Evolutionary conservation across 2,113 vertebrate species (phyloP).

Genomic region (Varanus salvator): DNA sequence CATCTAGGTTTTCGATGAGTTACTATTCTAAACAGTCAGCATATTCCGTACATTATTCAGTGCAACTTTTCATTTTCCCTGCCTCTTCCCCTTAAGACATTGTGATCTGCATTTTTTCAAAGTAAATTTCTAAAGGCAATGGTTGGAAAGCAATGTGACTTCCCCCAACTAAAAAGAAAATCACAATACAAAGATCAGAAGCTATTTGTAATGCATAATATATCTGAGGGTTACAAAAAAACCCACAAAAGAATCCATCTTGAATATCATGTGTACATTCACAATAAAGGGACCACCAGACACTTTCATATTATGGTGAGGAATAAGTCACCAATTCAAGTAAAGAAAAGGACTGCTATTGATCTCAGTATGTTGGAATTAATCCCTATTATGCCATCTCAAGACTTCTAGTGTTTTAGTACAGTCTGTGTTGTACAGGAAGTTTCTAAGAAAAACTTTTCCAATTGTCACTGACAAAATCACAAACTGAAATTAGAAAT

Average conservation of each 20-base stretch:
- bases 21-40: constrained; percentile 33
- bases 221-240: not conserved
- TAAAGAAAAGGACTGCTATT: not conserved
- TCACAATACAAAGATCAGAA: too few species aligned
- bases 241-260: too few species aligned
- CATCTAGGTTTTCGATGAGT: constrained; percentile 53
- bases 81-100: constrained; percentile 40
- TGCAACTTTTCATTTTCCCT: constrained; percentile 47
- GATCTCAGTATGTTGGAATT: not conserved
- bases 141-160: constrained; percentile 40
- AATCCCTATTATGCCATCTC: not conserved
- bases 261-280: not conserved
- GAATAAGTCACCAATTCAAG: not conserved
- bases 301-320: not conserved
- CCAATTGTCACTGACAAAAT: not conserved
- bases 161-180: too few species aligned
- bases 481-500: not conserved
- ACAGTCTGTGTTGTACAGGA: not conserved
- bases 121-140: constrained; percentile 22
- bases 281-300: constrained; percentile 4
- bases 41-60: constrained; percentile 29
- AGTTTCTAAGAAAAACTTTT: not conserved
- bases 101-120: constrained; percentile 39
- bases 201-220: not conserved
- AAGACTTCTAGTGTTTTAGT: not conserved